phyloP scores from a whole-genome alignment of 1,140 invertebrate species.

The Lineus longissimus region DNA sequence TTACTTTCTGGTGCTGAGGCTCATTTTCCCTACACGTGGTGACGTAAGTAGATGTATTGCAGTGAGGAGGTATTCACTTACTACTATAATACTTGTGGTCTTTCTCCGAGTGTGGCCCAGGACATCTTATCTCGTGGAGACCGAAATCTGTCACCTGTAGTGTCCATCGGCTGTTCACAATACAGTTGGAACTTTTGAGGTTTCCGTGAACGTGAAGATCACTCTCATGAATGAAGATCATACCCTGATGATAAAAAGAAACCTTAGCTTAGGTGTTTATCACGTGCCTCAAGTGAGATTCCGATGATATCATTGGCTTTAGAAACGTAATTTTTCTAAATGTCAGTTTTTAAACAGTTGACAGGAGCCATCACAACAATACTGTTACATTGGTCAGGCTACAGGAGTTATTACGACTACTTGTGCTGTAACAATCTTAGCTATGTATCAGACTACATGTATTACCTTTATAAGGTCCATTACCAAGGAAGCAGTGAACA shows the following conservation, averaged over 20 bases:
- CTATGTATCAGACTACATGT: no score
- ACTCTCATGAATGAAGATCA: conserved; percentile 90
- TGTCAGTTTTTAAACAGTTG: no score
- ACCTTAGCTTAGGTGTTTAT: no score
- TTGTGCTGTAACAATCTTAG: no score
- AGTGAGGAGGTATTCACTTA: conserved; percentile 16
- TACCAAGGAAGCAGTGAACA: conserved; percentile 74
- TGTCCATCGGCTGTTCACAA: conserved; percentile 91
- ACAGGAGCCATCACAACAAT: no score
- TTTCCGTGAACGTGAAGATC: conserved; percentile 89
- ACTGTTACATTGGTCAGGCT: no score
- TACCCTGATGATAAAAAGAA: conserved; percentile 65
- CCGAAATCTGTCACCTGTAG: conserved; percentile 92
- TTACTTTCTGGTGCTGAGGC: no score
- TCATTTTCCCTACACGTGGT: no score
- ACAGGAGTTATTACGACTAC: no score
- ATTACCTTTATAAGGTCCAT: conserved; percentile 69
- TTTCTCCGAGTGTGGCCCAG: conserved; percentile 51
- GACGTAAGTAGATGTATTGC: no score
- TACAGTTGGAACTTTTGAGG: conserved; percentile 90
- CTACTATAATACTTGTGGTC: conserved; percentile 45
- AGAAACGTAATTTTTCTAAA: not conserved
- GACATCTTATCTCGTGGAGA: conserved; percentile 78
- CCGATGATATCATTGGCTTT: no score
- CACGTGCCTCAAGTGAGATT: no score